These are phyloP conservation scores for roundworm (Caenorhabditis elegans) DNA, from an alignment of 1,140 invertebrate species.

Conservation along the genomic window DNA sequence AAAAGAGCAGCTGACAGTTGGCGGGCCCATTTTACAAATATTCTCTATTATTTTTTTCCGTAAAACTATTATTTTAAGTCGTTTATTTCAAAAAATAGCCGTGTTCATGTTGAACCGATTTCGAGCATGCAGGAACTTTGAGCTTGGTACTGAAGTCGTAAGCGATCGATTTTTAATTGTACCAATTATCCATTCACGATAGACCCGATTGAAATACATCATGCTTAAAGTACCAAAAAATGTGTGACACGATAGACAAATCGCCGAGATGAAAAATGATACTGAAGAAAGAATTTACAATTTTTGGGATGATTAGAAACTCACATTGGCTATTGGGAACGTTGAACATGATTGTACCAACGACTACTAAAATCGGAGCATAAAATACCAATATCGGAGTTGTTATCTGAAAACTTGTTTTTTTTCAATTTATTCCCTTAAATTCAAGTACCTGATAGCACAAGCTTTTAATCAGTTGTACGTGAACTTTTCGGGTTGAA, in stretches of 20 bases:
- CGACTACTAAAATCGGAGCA: not conserved
- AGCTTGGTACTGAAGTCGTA: not conserved
- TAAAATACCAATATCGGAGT: not conserved
- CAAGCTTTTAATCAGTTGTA: not conserved
- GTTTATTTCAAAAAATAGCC: too few relatives aligned
- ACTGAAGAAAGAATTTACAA: not conserved
- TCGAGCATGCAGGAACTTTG: too few relatives aligned
- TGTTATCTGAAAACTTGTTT: not conserved
- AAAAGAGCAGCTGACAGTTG: too few relatives aligned
- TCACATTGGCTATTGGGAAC: not conserved
- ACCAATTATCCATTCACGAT: not conserved
- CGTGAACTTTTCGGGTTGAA: not conserved
- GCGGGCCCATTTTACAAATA: too few relatives aligned
- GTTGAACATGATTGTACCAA: not conserved
- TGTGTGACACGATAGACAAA: not conserved
- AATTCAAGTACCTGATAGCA: conserved; percentile 33
- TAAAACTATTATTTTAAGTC: too few relatives aligned
- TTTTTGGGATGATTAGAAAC: not conserved
- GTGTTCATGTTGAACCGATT: too few relatives aligned
- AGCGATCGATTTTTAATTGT: not conserved
- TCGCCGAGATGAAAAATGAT: not conserved
- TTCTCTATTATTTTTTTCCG: too few relatives aligned
- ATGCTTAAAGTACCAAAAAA: not conserved
- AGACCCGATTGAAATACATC: not conserved
- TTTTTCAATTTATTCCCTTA: too few relatives aligned